Percentiles rank a stretch among this genome's conserved stretches.
Evolutionary conservation across 2,888 invertebrate species (phyloP).

Genomic region (Oscheius sp.): DNA sequence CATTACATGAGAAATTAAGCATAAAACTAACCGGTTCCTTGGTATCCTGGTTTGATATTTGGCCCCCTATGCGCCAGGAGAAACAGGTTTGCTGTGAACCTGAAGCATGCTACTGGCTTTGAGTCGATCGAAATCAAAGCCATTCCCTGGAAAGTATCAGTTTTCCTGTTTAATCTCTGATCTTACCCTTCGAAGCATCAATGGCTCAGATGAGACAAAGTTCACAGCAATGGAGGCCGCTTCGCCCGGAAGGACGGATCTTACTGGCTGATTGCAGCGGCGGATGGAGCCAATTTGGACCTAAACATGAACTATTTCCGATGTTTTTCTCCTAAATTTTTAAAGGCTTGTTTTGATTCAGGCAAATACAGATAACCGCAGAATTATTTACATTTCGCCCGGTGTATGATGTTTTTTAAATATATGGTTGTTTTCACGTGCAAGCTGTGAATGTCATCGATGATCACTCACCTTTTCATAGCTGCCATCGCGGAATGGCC

Average conservation of each 20-base stretch:
- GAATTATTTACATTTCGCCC: neutral
- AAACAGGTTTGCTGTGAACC: slow-evolving; percentile 85
- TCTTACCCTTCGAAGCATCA: slow-evolving; percentile 72
- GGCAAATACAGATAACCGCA: slow-evolving; percentile 2
- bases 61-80: slow-evolving; percentile 79
- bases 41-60: slow-evolving; percentile 75
- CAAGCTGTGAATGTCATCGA: neutral
- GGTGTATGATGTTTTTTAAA: neutral
- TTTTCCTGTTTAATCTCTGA: too few relatives aligned
- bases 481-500: slow-evolving; percentile 73
- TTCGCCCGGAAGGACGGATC: slow-evolving; percentile 88
- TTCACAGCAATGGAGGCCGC: slow-evolving; percentile 86
- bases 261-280: slow-evolving; percentile 88
- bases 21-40: slow-evolving; percentile 79
- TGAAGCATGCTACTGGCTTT: slow-evolving; percentile 52
- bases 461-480: slow-evolving; percentile 42
- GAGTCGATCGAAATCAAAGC: slow-evolving; percentile 79
- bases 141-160: slow-evolving; percentile 81
- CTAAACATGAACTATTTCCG: slow-evolving; percentile 69
- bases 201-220: slow-evolving; percentile 40
- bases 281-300: slow-evolving; percentile 82
- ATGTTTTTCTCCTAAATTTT: neutral
- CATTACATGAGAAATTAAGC: neutral
- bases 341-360: neutral
- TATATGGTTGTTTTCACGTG: neutral